phyloP scores from a whole-genome alignment of 2,113 vertebrate genomes.

The Phoenicopterus ruber region DNA sequence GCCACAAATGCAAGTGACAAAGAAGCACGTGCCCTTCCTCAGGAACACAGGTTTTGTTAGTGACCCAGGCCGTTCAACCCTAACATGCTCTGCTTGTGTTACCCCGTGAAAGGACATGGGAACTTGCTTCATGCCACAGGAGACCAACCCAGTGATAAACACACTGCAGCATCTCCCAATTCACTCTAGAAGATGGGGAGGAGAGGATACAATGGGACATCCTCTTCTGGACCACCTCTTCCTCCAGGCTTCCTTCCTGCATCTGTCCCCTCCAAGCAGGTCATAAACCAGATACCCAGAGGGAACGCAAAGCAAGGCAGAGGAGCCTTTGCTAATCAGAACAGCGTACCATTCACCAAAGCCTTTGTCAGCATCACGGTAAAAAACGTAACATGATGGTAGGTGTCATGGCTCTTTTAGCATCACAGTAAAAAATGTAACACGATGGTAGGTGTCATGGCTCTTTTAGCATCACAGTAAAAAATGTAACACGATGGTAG shows the following conservation, averaged over 20 bases:
- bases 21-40: fast-evolving
- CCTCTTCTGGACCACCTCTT: neutral
- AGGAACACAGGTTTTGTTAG: neutral
- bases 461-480: fast-evolving
- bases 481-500: fast-evolving
- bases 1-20: neutral
- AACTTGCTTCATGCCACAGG: neutral
- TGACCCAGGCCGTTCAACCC: neutral
- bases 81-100: neutral
- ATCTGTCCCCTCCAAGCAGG: neutral
- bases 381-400: fast-evolving
- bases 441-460: fast-evolving
- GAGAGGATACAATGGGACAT: neutral
- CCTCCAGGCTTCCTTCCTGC: neutral
- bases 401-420: neutral
- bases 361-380: neutral
- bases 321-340: neutral
- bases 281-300: fast-evolving
- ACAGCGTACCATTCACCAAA: neutral
- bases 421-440: fast-evolving
- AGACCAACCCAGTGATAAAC: neutral
- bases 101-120: neutral
- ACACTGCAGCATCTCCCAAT: neutral
- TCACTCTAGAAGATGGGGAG: neutral
- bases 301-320: neutral